These are phyloP conservation scores for Pseudorectes ferrugineus DNA, from an alignment of 2,113 vertebrate genomes.

Conservation along the genomic window DNA sequence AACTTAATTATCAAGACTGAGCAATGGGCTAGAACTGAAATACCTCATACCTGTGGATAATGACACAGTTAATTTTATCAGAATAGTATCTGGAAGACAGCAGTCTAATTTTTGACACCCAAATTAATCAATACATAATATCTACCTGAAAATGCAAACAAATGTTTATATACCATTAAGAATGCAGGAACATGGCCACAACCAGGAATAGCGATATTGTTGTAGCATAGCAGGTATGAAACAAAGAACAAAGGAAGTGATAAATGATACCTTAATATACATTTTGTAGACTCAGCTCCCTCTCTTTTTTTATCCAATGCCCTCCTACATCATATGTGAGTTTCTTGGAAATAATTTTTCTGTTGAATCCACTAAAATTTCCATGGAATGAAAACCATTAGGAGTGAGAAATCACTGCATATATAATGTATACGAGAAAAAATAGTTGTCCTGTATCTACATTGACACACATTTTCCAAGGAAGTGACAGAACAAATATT, in stretches of 20 bases:
- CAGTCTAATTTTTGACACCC: not conserved
- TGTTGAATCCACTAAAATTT: not conserved
- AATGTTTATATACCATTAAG: not conserved
- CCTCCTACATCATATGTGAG: not conserved
- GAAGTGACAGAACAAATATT: not conserved
- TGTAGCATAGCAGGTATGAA: not conserved
- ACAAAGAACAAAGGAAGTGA: not conserved
- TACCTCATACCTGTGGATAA: slow-evolving; percentile 11
- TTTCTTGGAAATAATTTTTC: not conserved
- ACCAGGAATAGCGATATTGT: not conserved
- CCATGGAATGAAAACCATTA: not conserved
- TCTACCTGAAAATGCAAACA: not conserved
- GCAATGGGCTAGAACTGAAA: not conserved
- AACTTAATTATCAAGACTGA: slow-evolving; percentile 24
- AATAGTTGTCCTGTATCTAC: not conserved
- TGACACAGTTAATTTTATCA: slow-evolving; percentile 15
- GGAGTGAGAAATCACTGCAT: not conserved
- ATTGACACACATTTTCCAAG: not conserved
- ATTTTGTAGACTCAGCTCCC: not conserved
- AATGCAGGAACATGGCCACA: not conserved
- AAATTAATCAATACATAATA: slow-evolving; percentile 30
- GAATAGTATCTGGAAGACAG: not conserved
- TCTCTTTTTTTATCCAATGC: not conserved
- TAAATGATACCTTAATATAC: not conserved
- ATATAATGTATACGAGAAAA: not conserved